These are phyloP conservation scores for Dromaius novaehollandiae DNA, from an alignment of 2,113 vertebrate genomes.

Conservation along the genomic window DNA sequence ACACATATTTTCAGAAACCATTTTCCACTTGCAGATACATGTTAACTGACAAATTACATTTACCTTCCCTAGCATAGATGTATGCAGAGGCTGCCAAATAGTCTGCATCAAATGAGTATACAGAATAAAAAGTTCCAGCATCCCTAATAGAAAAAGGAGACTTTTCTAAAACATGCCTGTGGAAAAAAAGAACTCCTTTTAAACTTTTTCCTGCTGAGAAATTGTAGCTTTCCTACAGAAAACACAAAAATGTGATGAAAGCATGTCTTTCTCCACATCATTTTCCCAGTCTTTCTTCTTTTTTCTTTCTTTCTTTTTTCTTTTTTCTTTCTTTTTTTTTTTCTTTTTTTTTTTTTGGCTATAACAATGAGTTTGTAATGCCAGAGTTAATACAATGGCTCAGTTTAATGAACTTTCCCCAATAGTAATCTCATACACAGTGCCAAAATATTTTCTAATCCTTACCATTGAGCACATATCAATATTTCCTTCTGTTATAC, in stretches of 20 bases:
- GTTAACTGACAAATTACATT: neutral
- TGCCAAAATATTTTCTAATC: neutral
- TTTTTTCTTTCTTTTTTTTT: neutral
- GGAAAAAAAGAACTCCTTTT: neutral
- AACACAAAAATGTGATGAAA: neutral
- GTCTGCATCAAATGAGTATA: neutral
- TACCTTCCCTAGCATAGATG: neutral
- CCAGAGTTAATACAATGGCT: neutral
- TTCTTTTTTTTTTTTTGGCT: neutral
- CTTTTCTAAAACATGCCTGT: neutral
- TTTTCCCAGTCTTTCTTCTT: neutral
- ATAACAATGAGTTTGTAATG: neutral
- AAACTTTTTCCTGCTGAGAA: neutral
- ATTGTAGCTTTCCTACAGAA: neutral
- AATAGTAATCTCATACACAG: neutral
- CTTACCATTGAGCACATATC: neutral
- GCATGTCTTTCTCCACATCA: neutral
- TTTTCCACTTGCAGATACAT: neutral
- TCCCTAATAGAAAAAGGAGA: neutral
- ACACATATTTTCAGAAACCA: accelerated
- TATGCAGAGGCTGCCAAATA: neutral
- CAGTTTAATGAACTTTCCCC: neutral
- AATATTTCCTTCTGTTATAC: neutral
- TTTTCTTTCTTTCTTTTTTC: neutral
- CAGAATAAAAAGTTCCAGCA: neutral